A percentile compares a stretch with the other conserved stretches of the same genome.
Evolutionary conservation across 2,888 invertebrate genomes (phyloP).

Genomic region (Protodeltote pygarga): DNA sequence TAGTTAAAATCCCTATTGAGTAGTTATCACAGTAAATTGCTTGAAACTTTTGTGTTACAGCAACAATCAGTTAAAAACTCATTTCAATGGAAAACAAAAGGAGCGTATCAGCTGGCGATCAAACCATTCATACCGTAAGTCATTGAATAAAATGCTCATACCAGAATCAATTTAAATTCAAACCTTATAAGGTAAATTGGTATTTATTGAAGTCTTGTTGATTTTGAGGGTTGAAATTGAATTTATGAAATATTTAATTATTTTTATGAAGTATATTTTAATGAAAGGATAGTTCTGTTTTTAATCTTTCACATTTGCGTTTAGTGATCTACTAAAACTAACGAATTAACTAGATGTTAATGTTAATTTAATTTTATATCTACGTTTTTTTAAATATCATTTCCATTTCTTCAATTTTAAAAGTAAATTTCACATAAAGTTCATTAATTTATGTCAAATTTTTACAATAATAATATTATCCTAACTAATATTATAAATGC

Average conservation of each 20-base stretch:
- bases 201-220: constrained; percentile 22
- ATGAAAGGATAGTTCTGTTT: constrained; percentile 25
- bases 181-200: constrained; percentile 41
- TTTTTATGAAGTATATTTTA: too few species aligned
- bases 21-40: constrained; percentile 30
- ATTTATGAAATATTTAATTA: too few species aligned
- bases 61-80: constrained; percentile 45
- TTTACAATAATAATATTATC: too few species aligned
- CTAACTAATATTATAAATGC: too few species aligned
- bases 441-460: too few species aligned
- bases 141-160: constrained; percentile 40
- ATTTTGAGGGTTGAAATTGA: constrained; percentile 19
- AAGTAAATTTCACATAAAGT: too few species aligned
- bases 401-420: too few species aligned
- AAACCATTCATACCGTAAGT: constrained; percentile 38
- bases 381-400: too few species aligned
- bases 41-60: constrained; percentile 33
- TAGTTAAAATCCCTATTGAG: constrained; percentile 8
- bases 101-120: constrained; percentile 39
- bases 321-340: too few species aligned
- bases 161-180: constrained; percentile 41
- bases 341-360: too few species aligned
- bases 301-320: too few species aligned
- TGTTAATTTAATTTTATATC: too few species aligned
- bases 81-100: constrained; percentile 38